Evolutionary conservation across 2,888 invertebrate genomes (phyloP), one percentile per base, ranked within the genome.

Genomic region (Limnephilus rhombicus): DNA sequence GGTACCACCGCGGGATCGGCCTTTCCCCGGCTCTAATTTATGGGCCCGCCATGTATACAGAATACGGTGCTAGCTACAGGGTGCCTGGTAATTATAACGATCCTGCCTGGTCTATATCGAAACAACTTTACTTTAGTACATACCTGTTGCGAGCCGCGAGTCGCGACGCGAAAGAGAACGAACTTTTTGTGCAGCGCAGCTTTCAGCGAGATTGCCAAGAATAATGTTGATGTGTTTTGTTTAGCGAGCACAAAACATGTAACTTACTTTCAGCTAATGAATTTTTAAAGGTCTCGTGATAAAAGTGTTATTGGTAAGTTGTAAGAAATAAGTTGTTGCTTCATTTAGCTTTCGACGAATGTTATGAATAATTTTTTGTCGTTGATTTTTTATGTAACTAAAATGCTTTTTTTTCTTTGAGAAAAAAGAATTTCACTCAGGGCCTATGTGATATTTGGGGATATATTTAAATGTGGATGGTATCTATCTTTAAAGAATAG

Each of bases 21-120:
- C 92, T 89, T 92, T 90, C 92, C 85, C 93, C 29, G 88, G 45
- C 41, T 89, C 89, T 93, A 93, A 93, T 93, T 93, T 93, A 93
- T 92, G 91, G 92, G 91, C 53, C 88, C 88, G 88, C 88, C 88
- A 88, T 88, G 88, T 88, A 88, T 88, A 88, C 29, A 49, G 82
- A 31, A 82, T 82, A 82, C 34, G 29, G 82, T 34, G 31, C 29
- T 85, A 41, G n/a, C 88, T 88, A 88, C 88, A 88, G 88, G 88
- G 88, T 88, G 88, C 88, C 31, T 68, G 31, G 68, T 68, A 31
- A 88, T 68, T 88, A 88, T 29, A 53, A 45, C 24, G 68, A 68
- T n/a, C 68, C 68, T 68, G 68, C 68, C 68, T 68, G 68, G 68
- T 68, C 68, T 68, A 68, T 68, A 68, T 24, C 68, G 68, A 68